Evolutionary conservation across 35 echinoderm and acorn worm genomes (phyloP).

Genomic region (Apostichopus californicus): DNA sequence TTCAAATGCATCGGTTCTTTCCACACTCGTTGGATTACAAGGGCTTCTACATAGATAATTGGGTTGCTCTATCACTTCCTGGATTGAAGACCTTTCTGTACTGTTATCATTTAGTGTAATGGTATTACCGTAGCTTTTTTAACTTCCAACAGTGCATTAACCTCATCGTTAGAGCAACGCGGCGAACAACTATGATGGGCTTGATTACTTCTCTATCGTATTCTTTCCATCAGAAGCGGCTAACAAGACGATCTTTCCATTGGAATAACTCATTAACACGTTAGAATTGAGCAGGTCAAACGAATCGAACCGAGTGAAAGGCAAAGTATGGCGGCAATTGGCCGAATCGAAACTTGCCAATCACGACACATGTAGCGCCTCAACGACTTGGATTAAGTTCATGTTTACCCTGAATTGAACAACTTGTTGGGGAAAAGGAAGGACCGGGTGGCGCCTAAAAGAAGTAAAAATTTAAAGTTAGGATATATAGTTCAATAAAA

Average conservation of each 20-base stretch:
- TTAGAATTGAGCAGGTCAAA: conserved; percentile 36
- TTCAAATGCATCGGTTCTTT: background rate
- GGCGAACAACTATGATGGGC: background rate
- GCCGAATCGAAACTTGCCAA: conserved; percentile 45
- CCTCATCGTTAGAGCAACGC: conserved; percentile 21
- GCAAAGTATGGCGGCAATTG: conserved; percentile 24
- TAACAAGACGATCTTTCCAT: conserved; percentile 32
- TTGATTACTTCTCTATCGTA: conserved; percentile 31
- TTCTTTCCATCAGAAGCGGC: background rate
- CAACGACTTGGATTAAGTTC: background rate
- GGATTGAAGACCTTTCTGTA: conserved; percentile 20
- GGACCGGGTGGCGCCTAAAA: background rate
- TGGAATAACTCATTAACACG: conserved; percentile 34
- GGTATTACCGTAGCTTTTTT: conserved; percentile 10
- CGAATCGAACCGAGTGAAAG: conserved; percentile 24
- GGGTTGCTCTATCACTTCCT: conserved; percentile 34
- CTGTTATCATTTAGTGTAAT: conserved; percentile 34
- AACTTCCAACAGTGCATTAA: conserved; percentile 18
- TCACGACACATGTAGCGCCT: conserved; percentile 25
- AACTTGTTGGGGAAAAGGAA: background rate
- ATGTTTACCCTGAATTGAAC: conserved; percentile 1
- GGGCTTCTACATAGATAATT: conserved; percentile 24
- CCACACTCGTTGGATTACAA: conserved; percentile 18
- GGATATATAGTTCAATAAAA: too few species aligned
- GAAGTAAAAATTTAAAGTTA: background rate